Evolutionary conservation across 2,113 vertebrate species (phyloP).

Genomic region (Gavialis gangeticus): DNA sequence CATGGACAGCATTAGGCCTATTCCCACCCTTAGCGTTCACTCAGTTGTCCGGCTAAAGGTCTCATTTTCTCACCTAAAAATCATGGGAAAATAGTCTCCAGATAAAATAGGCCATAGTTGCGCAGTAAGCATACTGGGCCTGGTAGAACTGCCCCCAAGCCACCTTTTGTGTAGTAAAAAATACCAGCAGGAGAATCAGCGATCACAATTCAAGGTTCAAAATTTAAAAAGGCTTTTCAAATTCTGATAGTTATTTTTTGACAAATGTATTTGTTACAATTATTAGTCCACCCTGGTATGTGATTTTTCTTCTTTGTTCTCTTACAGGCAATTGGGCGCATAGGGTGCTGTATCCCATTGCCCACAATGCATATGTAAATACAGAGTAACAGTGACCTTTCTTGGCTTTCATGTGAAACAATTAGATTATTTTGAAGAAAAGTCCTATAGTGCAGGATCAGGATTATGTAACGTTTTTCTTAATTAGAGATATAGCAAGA

Average conservation of each 20-base stretch:
- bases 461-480: slow-evolving; percentile 18
- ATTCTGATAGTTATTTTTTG: not conserved
- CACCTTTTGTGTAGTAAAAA: not conserved
- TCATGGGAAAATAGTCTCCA: not conserved
- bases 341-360: not conserved
- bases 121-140: not conserved
- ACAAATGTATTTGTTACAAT: not conserved
- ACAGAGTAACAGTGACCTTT: not conserved
- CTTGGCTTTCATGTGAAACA: not conserved
- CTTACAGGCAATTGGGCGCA: rapidly evolving
- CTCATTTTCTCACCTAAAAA: not conserved
- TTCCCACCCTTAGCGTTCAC: not conserved
- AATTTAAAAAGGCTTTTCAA: not conserved
- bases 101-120: not conserved
- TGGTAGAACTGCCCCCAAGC: not conserved
- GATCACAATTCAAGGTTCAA: rapidly evolving
- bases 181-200: rapidly evolving
- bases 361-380: not conserved
- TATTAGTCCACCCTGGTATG: not conserved
- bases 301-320: not conserved
- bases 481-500: slow-evolving; percentile 42
- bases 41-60: not conserved
- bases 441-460: not conserved
- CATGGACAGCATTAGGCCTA: not conserved
- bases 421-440: slow-evolving; percentile 37